Evolutionary conservation across 1,140 invertebrate species (phyloP).

Genomic region (Drosophila serrata): DNA sequence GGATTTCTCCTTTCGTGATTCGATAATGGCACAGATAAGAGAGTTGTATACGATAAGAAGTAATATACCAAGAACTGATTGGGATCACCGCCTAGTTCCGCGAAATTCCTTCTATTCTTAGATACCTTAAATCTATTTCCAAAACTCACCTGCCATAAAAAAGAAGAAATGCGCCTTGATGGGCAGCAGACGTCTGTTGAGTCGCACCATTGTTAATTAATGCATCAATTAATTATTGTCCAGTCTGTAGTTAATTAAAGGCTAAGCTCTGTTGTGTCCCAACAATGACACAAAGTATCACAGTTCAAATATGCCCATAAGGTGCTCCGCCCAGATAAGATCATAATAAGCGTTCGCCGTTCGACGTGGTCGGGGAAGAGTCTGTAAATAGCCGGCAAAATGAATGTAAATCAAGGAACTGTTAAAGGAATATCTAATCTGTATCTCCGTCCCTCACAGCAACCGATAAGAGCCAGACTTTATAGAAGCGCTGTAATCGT

Average conservation of each 20-base stretch:
- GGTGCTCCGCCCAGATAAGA: constrained; percentile 32
- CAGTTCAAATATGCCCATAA: constrained; percentile 46
- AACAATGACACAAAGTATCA: constrained; percentile 50
- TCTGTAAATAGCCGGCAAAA: constrained; percentile 41
- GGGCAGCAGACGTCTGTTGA: constrained; percentile 89
- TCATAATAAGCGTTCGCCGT: constrained; percentile 43
- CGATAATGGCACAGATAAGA: constrained; percentile 17
- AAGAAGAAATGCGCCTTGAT: constrained; percentile 94
- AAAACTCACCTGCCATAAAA: constrained; percentile 91
- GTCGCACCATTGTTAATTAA: constrained; percentile 86
- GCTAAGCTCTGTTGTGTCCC: constrained; percentile 2
- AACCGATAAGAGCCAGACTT: constrained; percentile 43
- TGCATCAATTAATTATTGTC: constrained; percentile 71
- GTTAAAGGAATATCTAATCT: constrained; percentile 50
- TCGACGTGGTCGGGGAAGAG: constrained; percentile 7
- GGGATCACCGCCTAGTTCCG: background rate
- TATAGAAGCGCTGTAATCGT: constrained; percentile 22
- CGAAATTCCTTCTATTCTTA: constrained; percentile 1
- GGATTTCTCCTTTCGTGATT: background rate
- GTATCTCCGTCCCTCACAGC: background rate
- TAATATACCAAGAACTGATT: background rate
- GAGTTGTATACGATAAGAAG: constrained; percentile 6
- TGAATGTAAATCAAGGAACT: constrained; percentile 30
- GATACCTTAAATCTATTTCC: background rate
- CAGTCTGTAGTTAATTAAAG: constrained; percentile 9